A percentile compares a stretch with the other conserved stretches of the same genome.
Evolutionary conservation across 1,140 invertebrate genomes (phyloP).

Genomic region (Atta cephalotes): DNA sequence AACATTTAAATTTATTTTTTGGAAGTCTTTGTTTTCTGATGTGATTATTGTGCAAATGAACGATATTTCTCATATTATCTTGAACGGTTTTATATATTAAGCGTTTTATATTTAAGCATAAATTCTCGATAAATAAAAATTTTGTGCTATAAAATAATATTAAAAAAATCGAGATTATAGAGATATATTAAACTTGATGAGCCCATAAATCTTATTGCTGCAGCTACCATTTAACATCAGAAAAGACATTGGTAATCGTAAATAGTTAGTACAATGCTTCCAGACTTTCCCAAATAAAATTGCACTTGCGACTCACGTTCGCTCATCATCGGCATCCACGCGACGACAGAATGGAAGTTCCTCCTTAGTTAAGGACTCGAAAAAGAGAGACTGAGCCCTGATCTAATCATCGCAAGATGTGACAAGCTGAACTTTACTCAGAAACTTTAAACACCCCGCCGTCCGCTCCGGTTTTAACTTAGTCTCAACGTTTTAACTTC

Average conservation of each 20-base stretch:
- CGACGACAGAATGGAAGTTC: slow-evolving; percentile 41
- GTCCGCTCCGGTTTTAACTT: slow-evolving; percentile 59
- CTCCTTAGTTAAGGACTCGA: slow-evolving; percentile 31
- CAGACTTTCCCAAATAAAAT: neutral
- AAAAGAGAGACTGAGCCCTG: slow-evolving; percentile 30
- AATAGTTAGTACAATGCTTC: slow-evolving; percentile 9
- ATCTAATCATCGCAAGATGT: slow-evolving; percentile 61
- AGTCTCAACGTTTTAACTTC: slow-evolving; percentile 61
- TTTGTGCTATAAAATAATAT: neutral
- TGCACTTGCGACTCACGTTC: slow-evolving; percentile 20
- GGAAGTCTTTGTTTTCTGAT: too few relatives aligned
- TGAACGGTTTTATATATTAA: neutral
- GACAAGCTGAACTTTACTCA: slow-evolving; percentile 57
- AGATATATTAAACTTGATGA: neutral
- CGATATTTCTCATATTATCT: neutral
- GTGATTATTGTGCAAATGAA: too few relatives aligned
- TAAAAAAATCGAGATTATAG: neutral
- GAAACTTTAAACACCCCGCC: slow-evolving; percentile 56
- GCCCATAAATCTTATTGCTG: neutral
- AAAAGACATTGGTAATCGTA: neutral
- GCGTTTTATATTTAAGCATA: neutral
- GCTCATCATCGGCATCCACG: slow-evolving; percentile 34
- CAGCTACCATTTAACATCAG: neutral
- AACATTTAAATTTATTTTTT: too few relatives aligned
- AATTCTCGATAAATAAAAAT: neutral